These are phyloP conservation scores for Euura saliciscinereae DNA, from an alignment of 1,140 invertebrate genomes.

Conservation along the genomic window DNA sequence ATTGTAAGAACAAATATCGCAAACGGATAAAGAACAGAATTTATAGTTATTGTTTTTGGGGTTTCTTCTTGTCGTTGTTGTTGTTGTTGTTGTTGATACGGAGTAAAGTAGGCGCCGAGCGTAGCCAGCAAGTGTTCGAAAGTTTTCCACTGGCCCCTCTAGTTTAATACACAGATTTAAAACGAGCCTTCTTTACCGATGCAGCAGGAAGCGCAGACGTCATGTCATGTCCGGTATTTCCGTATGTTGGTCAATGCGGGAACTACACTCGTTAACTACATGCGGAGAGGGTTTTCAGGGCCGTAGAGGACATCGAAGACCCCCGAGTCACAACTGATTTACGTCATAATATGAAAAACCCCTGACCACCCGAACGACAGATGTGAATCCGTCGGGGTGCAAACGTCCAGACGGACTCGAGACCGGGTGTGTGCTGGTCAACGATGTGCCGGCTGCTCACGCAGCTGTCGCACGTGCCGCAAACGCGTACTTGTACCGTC, in stretches of 20 bases:
- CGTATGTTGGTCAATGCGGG: constrained; percentile 3
- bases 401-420: background rate
- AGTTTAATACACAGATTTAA: background rate
- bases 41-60: no score
- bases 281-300: background rate
- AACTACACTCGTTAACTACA: constrained; percentile 3
- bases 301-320: background rate
- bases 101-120: no score
- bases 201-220: constrained; percentile 4
- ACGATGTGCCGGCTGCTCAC: background rate
- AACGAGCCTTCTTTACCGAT: constrained; percentile 6
- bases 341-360: no score
- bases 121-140: no score
- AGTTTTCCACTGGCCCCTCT: no score
- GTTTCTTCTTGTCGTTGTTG: no score
- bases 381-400: background rate
- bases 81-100: no score
- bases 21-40: no score
- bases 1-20: no score
- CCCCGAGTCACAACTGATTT: no score
- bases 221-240: constrained; percentile 4
- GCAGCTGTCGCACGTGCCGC: background rate
- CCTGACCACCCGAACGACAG: background rate
- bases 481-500: no score
- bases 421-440: background rate